A percentile compares a stretch with the other conserved stretches of the same genome.
These are phyloP conservation scores for Ctenicera cuprea DNA, from an alignment of 2,888 invertebrate genomes.

Conservation along the genomic window DNA sequence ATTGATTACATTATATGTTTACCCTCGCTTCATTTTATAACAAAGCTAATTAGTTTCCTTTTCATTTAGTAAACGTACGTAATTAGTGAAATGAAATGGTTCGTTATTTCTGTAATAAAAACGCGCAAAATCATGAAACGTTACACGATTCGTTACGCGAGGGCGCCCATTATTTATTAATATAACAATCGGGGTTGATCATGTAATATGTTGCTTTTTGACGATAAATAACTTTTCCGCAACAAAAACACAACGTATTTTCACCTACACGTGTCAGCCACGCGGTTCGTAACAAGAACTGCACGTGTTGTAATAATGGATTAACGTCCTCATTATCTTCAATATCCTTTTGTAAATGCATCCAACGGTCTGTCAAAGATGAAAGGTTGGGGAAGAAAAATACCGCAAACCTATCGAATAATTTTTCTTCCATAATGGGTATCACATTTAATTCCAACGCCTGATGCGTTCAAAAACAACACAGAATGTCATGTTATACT, in stretches of 20 bases:
- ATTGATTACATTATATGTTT: conserved; percentile 51
- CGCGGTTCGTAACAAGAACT: conserved; percentile 51
- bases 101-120: conserved; percentile 37
- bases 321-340: conserved; percentile 41
- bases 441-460: conserved; percentile 64
- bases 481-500: conserved; percentile 69
- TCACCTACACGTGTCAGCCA: conserved; percentile 53
- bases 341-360: conserved; percentile 21
- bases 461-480: conserved; percentile 66
- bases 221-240: conserved; percentile 10
- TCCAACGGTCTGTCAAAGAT: conserved; percentile 11
- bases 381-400: conserved; percentile 26
- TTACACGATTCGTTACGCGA: conserved; percentile 30
- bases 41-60: conserved; percentile 52
- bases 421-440: conserved; percentile 61
- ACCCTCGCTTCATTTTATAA: conserved; percentile 51
- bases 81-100: conserved; percentile 43
- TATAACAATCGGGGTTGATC: conserved; percentile 15
- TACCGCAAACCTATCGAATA: conserved; percentile 34
- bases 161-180: conserved; percentile 8
- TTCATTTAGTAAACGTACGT: conserved; percentile 42
- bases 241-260: background rate
- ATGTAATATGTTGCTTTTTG: background rate
- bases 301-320: conserved; percentile 54
- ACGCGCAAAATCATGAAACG: conserved; percentile 15